Conservation (phyloP, 2,113 vertebrate genomes). For the Lutjanus erythropterus region DNA sequence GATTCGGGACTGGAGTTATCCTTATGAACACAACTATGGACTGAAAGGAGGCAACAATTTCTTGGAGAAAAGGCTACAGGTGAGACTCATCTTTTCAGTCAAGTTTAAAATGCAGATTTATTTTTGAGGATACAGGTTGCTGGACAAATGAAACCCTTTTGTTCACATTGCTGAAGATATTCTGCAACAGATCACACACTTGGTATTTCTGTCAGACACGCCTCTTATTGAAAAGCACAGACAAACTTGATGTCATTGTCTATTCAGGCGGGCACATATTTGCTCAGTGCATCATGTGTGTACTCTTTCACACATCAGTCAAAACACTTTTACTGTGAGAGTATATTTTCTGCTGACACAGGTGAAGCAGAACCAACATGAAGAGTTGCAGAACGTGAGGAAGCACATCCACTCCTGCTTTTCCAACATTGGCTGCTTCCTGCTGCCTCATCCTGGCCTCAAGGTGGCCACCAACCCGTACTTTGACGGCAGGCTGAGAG, state of each 20-base stretch:
- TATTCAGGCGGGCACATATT: background rate
- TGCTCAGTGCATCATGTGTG: background rate
- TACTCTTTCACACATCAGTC: background rate
- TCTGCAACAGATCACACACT: background rate
- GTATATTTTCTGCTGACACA: conserved; percentile 51
- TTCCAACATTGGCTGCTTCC: conserved; percentile 90
- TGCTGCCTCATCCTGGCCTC: conserved; percentile 92
- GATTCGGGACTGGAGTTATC: conserved; percentile 93
- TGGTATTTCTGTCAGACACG: background rate
- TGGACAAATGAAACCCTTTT: no score
- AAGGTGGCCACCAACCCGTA: conserved; percentile 91
- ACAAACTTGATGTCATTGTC: background rate
- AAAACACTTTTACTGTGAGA: background rate
- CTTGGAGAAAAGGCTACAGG: conserved; percentile 89
- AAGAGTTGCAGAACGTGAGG: conserved; percentile 93
- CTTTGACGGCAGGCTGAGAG: conserved; percentile 90
- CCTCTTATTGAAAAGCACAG: background rate
- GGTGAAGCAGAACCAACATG: conserved; percentile 92
- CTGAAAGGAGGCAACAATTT: conserved; percentile 88
- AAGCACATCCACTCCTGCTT: conserved; percentile 95
- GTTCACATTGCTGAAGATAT: background rate
- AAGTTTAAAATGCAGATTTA: no score
- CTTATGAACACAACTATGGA: conserved; percentile 91
- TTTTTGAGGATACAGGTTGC: no score
- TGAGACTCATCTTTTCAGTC: conserved; percentile 64